Evolutionary conservation across 2,113 vertebrate genomes (phyloP).

Genomic region (Geothlypis trichas): DNA sequence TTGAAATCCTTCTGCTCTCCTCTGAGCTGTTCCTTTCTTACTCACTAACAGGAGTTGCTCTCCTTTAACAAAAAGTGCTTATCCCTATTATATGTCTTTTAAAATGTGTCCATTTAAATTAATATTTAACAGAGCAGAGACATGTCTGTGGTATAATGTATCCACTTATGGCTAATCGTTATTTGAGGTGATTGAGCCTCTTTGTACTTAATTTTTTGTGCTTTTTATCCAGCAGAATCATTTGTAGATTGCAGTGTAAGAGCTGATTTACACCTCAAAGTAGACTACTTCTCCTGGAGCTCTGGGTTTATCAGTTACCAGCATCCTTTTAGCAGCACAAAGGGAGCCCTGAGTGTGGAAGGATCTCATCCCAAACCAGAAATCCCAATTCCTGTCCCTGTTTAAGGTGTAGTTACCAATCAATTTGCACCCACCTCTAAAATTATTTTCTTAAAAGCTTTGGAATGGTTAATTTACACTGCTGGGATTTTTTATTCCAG

Average conservation of each 20-base stretch:
- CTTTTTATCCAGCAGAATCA: not conserved
- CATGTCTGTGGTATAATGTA: not conserved
- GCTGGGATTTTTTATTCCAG: not conserved
- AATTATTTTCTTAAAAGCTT: not conserved
- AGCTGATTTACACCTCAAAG: not conserved
- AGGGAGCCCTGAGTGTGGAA: not conserved
- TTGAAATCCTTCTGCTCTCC: not conserved
- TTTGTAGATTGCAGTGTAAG: not conserved
- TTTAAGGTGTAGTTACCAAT: not conserved
- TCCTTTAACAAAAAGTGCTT: not conserved
- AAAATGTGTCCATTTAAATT: not conserved
- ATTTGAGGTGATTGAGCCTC: not conserved
- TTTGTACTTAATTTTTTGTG: not conserved
- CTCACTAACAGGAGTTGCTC: not conserved
- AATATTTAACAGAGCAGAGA: not conserved
- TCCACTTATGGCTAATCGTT: not conserved
- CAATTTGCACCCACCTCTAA: rapidly evolving
- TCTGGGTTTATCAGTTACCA: not conserved
- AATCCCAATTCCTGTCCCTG: not conserved
- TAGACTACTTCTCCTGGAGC: not conserved
- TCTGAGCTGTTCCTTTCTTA: not conserved
- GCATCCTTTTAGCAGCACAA: not conserved
- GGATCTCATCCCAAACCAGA: not conserved
- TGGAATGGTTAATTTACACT: not conserved
- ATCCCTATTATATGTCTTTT: not conserved